Evolutionary conservation across 2,888 invertebrate species (phyloP).

Genomic region (Cepaea hortensis): DNA sequence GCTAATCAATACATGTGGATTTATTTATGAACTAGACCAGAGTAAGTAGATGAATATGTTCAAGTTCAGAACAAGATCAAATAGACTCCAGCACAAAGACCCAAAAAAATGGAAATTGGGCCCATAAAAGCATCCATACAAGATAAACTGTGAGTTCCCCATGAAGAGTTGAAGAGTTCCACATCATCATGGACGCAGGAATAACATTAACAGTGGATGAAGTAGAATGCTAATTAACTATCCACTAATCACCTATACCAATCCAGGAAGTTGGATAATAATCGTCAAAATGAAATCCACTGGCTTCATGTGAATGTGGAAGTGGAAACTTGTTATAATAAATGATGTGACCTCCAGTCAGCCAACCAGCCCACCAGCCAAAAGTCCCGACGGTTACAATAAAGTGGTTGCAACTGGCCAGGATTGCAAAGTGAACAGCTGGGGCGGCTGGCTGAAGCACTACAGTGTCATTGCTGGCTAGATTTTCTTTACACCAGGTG

Average conservation of each 20-base stretch:
- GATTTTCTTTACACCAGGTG: conserved; percentile 7
- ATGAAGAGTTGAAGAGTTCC: too few relatives aligned
- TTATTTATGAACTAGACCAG: too few relatives aligned
- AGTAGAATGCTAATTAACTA: too few relatives aligned
- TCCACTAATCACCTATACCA: conserved; percentile 4
- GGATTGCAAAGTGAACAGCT: conserved; percentile 31
- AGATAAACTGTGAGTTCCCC: too few relatives aligned
- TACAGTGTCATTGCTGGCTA: not conserved
- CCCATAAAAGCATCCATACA: too few relatives aligned
- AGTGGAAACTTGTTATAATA: conserved; percentile 37
- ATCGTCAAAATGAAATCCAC: conserved; percentile 10
- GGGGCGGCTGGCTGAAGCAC: not conserved
- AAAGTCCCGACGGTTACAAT: conserved; percentile 46
- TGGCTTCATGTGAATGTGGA: not conserved
- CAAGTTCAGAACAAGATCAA: too few relatives aligned
- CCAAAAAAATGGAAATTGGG: too few relatives aligned
- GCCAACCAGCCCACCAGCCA: conserved; percentile 50
- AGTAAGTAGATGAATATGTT: too few relatives aligned
- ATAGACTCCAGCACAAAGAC: too few relatives aligned
- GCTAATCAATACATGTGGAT: too few relatives aligned
- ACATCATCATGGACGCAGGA: too few relatives aligned
- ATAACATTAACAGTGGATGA: too few relatives aligned
- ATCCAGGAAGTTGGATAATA: conserved; percentile 45
- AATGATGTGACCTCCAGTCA: conserved; percentile 36
- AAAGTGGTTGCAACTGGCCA: conserved; percentile 41